phyloP scores from a whole-genome alignment of 2,113 vertebrate genomes.

The Cariama cristata region DNA sequence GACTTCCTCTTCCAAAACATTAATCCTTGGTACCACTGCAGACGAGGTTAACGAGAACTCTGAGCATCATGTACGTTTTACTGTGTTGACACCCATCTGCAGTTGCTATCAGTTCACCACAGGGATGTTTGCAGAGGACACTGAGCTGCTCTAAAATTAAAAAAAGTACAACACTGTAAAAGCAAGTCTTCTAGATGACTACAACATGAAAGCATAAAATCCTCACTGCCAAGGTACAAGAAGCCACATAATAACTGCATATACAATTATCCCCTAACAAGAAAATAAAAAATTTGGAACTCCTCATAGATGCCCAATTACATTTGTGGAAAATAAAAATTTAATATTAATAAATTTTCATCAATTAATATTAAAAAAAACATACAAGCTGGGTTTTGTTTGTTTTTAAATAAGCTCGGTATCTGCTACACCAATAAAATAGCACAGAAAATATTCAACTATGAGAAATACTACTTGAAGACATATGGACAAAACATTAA shows the following conservation, averaged over 20 bases:
- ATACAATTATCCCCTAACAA: background rate
- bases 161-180: background rate
- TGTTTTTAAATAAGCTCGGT: background rate
- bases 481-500: background rate
- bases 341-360: background rate
- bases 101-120: background rate
- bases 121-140: background rate
- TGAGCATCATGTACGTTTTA: background rate
- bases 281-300: background rate
- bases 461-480: background rate
- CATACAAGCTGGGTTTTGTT: background rate
- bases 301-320: background rate
- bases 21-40: background rate
- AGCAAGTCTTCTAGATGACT: background rate
- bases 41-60: background rate
- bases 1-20: background rate
- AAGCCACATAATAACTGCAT: background rate
- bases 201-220: background rate
- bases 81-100: background rate
- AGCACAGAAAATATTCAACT: accelerated
- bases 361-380: background rate
- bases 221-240: background rate
- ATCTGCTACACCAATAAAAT: background rate
- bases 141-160: background rate
- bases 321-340: background rate